phyloP scores from a whole-genome alignment of 1,140 invertebrate genomes.

The Stegodyphus dumicola region DNA sequence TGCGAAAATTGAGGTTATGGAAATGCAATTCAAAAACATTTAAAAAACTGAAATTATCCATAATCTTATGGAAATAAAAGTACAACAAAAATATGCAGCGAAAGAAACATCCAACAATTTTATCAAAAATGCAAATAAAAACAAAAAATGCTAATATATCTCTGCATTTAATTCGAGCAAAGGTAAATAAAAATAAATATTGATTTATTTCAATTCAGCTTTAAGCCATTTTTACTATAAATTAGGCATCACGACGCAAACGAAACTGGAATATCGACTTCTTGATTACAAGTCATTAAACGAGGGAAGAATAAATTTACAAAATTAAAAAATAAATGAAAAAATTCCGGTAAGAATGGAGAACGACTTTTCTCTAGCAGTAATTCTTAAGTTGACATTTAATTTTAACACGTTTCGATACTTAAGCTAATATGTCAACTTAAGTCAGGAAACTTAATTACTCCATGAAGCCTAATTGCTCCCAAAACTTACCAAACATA shows the following conservation, averaged over 20 bases:
- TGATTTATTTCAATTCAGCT: too few relatives aligned
- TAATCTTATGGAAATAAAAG: too few relatives aligned
- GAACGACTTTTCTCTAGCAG: conserved; percentile 18
- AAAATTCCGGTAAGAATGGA: background rate
- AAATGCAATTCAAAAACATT: too few relatives aligned
- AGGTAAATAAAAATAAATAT: too few relatives aligned
- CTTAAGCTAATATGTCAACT: conserved; percentile 53
- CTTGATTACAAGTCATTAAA: conserved; percentile 40
- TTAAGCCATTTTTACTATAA: too few relatives aligned
- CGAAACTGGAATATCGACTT: conserved; percentile 32
- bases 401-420: conserved; percentile 58
- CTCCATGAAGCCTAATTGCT: conserved; percentile 43
- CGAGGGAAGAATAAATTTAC: background rate
- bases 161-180: too few relatives aligned
- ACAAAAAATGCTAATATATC: too few relatives aligned
- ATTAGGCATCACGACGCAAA: conserved; percentile 6
- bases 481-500: conserved; percentile 27
- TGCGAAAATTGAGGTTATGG: too few relatives aligned
- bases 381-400: conserved; percentile 57
- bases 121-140: too few relatives aligned
- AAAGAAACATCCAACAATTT: too few relatives aligned
- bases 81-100: too few relatives aligned
- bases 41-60: too few relatives aligned
- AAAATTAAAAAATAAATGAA: conserved; percentile 4
- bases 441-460: conserved; percentile 59